Evolutionary conservation across 2,888 invertebrate genomes (phyloP), one percentile per base, ranked within the genome.

Genomic region (Parapristionchus giblindavisi): DNA sequence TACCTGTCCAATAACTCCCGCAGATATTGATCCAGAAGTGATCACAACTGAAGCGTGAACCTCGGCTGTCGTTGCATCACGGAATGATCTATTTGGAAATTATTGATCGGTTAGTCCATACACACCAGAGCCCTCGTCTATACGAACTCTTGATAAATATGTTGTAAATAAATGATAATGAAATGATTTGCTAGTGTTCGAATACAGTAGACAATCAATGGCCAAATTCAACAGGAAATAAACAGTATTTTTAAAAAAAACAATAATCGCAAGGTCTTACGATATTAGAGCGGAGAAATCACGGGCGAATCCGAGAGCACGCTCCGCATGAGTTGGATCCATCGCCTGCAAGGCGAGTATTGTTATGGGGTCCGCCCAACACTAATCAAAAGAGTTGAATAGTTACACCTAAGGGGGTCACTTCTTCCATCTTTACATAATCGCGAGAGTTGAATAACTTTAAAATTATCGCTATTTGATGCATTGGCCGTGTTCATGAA

Each of bases 51-150:
- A 79, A 21, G 86, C 76, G 5, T 79, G 63, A 56, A 87, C 79
- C 34, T 87, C 84, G 24, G 84, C 83, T 2, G 80, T 78, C 14
- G 85, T 86, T 34, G 87, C 81, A 66, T 87, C 87, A 36, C 84
- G 82, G 73, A 87, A 87, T 24, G 84, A 84, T 48, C 84, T 83
- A 51, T 54, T 80, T 54, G 14, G 43, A 54, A 43, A 58, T 58
- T 38, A 27, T 36, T 3, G 29, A 21, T n/a, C n/a, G n/a, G n/a
- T n/a, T n/a, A n/a, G n/a, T n/a, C n/a, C 8, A 14, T 43, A 43
- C 11, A 43, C 43, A 17, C 8, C 17, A 14, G 48, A 8, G 48
- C 8, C 6, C 21, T 52, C 24, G 4, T 52, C 52, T 4, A 24
- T 24, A 21, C 52, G 5, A 11, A 52, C 21, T 24, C 6, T 52